Evolutionary conservation across 1,140 invertebrate species (phyloP).

Genomic region (Acromyrmex echinatior): DNA sequence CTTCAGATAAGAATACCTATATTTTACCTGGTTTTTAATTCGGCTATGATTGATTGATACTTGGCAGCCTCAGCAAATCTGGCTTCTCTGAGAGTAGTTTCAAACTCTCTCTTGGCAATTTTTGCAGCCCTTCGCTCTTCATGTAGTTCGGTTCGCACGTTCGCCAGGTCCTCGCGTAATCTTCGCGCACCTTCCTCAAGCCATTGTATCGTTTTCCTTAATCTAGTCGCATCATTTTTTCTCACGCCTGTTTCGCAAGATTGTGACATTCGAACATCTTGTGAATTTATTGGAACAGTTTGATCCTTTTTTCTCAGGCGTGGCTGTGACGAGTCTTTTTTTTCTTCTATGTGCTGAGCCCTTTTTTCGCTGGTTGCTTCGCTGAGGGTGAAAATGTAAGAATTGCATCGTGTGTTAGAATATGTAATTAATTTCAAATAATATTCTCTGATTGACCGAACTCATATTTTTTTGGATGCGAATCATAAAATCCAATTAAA

Average conservation of each 20-base stretch:
- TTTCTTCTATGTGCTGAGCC: neutral
- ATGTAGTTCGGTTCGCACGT: conserved; percentile 79
- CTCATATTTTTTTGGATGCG: neutral
- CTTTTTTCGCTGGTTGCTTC: neutral
- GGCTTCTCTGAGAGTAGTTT: conserved; percentile 76
- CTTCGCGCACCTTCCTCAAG: conserved; percentile 79
- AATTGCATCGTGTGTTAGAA: neutral
- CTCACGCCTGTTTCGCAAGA: neutral
- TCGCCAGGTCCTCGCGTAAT: conserved; percentile 80
- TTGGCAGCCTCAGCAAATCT: conserved; percentile 77
- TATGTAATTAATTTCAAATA: neutral
- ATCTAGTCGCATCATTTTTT: conserved; percentile 70
- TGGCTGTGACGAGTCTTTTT: neutral
- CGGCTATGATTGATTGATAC: conserved; percentile 78
- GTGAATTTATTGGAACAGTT: neutral
- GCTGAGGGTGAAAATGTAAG: neutral
- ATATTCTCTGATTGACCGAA: neutral
- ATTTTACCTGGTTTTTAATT: conserved; percentile 77
- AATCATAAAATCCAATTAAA: neutral
- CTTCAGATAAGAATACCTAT: neutral
- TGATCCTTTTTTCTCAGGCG: conserved; percentile 27
- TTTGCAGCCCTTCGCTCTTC: conserved; percentile 79
- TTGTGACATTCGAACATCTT: conserved; percentile 10
- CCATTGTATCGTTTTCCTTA: conserved; percentile 82
- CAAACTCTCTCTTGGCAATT: conserved; percentile 77